A percentile compares a stretch with the other conserved stretches of the same genome.
phyloP scores from a whole-genome alignment of 2,113 vertebrate species.

The Malurus melanocephalus region DNA sequence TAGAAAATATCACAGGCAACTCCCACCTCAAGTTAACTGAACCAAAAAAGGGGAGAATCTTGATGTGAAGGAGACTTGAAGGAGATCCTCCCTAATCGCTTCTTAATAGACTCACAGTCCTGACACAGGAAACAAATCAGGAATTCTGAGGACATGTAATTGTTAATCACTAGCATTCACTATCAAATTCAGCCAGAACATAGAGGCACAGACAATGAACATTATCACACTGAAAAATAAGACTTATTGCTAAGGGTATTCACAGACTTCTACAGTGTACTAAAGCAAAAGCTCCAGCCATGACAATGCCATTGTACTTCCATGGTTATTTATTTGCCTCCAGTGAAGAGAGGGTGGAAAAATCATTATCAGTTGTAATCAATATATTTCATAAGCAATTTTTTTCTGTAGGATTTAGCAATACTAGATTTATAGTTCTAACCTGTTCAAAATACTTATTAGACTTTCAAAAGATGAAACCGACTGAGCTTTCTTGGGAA shows the following conservation, averaged over 20 bases:
- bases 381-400: constrained; percentile 50
- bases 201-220: constrained; percentile 58
- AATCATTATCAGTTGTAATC: constrained; percentile 47
- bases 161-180: constrained; percentile 71
- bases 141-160: constrained; percentile 73
- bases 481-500: neutral
- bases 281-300: neutral
- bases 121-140: constrained; percentile 76
- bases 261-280: constrained; percentile 28
- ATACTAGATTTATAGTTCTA: constrained; percentile 51
- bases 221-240: constrained; percentile 30
- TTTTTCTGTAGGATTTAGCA: constrained; percentile 42
- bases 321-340: constrained; percentile 53
- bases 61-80: constrained; percentile 80
- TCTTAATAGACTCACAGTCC: constrained; percentile 74
- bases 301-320: constrained; percentile 35
- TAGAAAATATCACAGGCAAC: constrained; percentile 80
- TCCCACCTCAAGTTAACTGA: constrained; percentile 81
- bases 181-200: constrained; percentile 58
- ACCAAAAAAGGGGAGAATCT: constrained; percentile 78
- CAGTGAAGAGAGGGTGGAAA: neutral
- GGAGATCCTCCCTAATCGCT: constrained; percentile 76
- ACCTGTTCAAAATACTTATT: constrained; percentile 34
- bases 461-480: constrained; percentile 29
- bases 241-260: neutral